Evolutionary conservation across 2,113 vertebrate species (phyloP), one percentile per base, ranked within the genome.

Genomic region (Tragelaphus buxtoni): DNA sequence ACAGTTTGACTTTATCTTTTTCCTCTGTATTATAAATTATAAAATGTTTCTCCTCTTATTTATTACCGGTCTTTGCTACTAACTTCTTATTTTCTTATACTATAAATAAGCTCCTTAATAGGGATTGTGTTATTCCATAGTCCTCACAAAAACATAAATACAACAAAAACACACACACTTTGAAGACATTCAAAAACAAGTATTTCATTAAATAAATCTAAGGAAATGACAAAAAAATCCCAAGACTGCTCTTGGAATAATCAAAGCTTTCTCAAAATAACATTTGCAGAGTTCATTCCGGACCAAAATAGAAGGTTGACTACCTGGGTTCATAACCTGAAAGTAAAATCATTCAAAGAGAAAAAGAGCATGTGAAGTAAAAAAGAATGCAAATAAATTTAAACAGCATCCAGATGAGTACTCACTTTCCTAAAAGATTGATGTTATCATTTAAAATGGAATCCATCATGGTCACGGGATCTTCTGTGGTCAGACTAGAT

Each of bases 401-500:
- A 86, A 9, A 69, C 17, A 60, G 72, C 4, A 74, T 53, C 7
- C 84, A 84, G 5, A 82, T 49, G 2, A 88, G 35, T 28, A 99
- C 99, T 99, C 98, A 99, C 99, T 99, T 99, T 92, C 99, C 99
- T 97, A 99, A 98, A 61, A 99, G 99, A 97, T 99, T 99, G 95
- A 99, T 99, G 92, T 99, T 99, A 95, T 99, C 99, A 56, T 97
- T 99, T 80, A 99, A 98, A 97, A 99, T 99, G 88, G 99, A 99
- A 98, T 99, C 99, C 99, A 99, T 99, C 99, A 99, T 99, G 85
- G 99, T 99, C 42, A 99, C 98, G 0, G 99, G 99, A 94, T 99
- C 99, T 98, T 99, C 99, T 88, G 99, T 97, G 91, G 98, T 99
- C 94, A 99, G 98, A 32, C 92, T 76, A 0, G 99, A 99, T 39